These are phyloP conservation scores for Gouania willdenowi DNA, from an alignment of 2,797 vertebrate species.

Conservation along the genomic window DNA sequence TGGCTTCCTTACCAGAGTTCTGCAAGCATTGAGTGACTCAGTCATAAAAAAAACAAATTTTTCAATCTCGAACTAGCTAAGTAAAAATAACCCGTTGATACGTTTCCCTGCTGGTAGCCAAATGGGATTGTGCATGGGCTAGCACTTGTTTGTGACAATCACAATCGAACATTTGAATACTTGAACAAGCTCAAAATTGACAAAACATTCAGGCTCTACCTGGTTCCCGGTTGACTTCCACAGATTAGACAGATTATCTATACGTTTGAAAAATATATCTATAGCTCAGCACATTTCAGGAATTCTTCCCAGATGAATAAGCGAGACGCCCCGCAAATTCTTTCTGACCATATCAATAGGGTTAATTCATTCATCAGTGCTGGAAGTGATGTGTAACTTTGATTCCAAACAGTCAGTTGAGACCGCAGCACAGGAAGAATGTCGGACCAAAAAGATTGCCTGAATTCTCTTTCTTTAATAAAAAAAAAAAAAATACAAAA, in stretches of 20 bases:
- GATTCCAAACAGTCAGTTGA: conserved; percentile 24
- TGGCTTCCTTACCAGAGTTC: conserved; percentile 2
- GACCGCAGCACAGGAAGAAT: conserved; percentile 1
- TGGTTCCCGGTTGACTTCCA: conserved; percentile 18
- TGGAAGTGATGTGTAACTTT: conserved; percentile 17
- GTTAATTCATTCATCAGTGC: conserved; percentile 24
- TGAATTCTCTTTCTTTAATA: background rate
- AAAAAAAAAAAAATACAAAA: too few species aligned
- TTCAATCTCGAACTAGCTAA: conserved; percentile 16
- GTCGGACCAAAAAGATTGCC: background rate
- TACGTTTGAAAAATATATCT: conserved; percentile 39
- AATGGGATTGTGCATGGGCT: conserved; percentile 31
- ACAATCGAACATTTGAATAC: conserved; percentile 24
- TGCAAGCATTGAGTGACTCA: too few species aligned
- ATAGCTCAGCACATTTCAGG: conserved; percentile 17
- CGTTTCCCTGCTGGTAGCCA: conserved; percentile 20
- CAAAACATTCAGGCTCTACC: conserved; percentile 23
- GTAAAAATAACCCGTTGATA: conserved; percentile 13
- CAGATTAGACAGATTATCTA: conserved; percentile 37
- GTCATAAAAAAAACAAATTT: too few species aligned
- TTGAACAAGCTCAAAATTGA: conserved; percentile 34
- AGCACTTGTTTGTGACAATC: conserved; percentile 33
- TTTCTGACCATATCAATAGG: conserved; percentile 21
- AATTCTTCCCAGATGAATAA: conserved; percentile 39
- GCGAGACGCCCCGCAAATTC: conserved; percentile 37